Evolutionary conservation across 2,113 vertebrate genomes (phyloP).

Genomic region (Corythornis madagascariensis): DNA sequence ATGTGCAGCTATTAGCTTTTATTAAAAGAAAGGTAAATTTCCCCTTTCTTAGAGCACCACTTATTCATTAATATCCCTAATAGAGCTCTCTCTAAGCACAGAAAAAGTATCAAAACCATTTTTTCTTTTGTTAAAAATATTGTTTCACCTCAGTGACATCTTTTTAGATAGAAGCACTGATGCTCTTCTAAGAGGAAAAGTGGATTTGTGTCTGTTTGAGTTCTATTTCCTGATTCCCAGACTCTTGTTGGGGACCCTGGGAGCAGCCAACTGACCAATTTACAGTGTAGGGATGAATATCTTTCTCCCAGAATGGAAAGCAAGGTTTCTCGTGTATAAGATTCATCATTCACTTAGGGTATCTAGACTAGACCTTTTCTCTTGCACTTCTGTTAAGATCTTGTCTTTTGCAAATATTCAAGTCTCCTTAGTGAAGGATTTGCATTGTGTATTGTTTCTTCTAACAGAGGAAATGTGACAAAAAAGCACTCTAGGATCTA

Average conservation of each 20-base stretch:
- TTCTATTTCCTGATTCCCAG: neutral
- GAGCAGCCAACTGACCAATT: neutral
- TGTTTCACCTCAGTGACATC: neutral
- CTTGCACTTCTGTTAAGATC: neutral
- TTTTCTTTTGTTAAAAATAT: neutral
- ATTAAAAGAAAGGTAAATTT: neutral
- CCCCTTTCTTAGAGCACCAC: neutral
- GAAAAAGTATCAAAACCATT: neutral
- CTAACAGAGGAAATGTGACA: neutral
- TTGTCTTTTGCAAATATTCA: neutral
- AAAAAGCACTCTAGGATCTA: neutral
- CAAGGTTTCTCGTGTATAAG: neutral
- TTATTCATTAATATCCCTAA: neutral
- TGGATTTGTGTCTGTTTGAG: neutral
- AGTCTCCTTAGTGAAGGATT: neutral
- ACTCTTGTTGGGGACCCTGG: neutral
- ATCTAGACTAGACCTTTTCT: neutral
- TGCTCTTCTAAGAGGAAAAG: neutral
- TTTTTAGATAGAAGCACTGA: neutral
- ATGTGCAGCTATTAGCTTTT: neutral
- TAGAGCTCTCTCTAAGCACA: neutral
- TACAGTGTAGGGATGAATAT: neutral
- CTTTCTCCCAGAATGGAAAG: neutral
- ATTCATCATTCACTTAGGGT: neutral
- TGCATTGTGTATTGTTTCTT: neutral